Evolutionary conservation across 1,140 invertebrate species (phyloP), one percentile per base, ranked within the genome.

Genomic region (Adoxophyes honmai): DNA sequence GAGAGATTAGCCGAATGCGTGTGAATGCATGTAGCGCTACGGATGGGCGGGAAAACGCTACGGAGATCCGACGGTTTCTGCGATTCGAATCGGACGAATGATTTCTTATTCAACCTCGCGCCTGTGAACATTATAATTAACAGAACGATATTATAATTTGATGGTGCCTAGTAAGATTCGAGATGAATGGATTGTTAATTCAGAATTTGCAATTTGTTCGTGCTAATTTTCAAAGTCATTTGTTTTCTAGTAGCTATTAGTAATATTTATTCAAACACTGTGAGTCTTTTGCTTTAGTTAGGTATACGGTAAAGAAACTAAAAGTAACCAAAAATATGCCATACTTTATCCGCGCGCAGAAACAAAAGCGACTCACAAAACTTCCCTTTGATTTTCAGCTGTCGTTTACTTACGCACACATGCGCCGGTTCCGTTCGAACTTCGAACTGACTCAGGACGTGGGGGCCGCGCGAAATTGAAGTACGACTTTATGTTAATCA

Each of bases 1-100:
- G 86, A 70, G 72, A 88, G 86, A 88, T 88, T 87, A 88, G 81
- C 73, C 67, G 69, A 82, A 85, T 85, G 82, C 83, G 81, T 85
- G 81, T 80, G 84, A 86, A 84, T 82, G 83, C 83, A 86, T 75
- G 75, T 66, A 72, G 67, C 70, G 70, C 70, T 72, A 79, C 74
- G 70, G 75, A 80, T 84, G 80, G 81, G 83, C 83, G 85, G 80
- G 76, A 85, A 28, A 86, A 80, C 70, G 68, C 69, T 80, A 72
- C 74, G 73, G 70, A 74, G 66, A 75, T 75, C 71, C 77, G 65
- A 70, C 63, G 62, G 74, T 74, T 72, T 70, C 66, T 72, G 66
- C 67, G 68, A 81, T 80, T 73, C 65, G 69, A 60, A 65, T 56
- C 57, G 55, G 64, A 62, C 63, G 57, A 57, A 60, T 33, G 16